phyloP scores from a whole-genome alignment of 2,797 vertebrate species.

The Premnoplex brunnescens region DNA sequence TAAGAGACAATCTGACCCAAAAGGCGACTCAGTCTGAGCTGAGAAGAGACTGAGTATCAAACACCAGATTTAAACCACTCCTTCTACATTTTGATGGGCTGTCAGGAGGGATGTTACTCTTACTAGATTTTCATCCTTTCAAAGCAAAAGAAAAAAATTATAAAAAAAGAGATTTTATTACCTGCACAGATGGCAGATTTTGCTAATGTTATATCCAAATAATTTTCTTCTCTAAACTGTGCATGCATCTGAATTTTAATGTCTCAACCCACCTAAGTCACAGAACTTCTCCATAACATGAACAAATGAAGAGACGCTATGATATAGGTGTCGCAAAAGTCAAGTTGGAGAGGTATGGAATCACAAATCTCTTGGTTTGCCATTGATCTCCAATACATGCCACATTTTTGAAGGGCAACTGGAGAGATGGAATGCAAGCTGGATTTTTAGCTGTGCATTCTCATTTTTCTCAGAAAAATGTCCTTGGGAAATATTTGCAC shows the following conservation, averaged over 20 bases:
- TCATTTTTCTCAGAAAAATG: background rate
- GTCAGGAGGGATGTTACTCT: background rate
- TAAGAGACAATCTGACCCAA: background rate
- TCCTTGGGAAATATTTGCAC: constrained; percentile 27
- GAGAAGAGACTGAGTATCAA: background rate
- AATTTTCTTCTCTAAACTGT: constrained; percentile 12
- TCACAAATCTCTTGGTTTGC: background rate
- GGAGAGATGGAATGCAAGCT: background rate
- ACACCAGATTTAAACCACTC: background rate
- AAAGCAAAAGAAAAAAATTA: background rate
- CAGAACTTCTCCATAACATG: background rate
- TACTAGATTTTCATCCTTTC: background rate
- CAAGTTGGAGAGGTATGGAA: background rate
- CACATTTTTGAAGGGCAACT: background rate
- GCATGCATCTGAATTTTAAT: background rate
- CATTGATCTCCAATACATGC: background rate
- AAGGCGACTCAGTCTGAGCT: background rate
- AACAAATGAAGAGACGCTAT: background rate
- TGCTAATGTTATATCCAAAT: background rate
- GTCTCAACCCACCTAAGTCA: background rate
- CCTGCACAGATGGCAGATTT: constrained; percentile 38
- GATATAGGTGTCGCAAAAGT: background rate
- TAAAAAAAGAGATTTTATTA: constrained; percentile 1
- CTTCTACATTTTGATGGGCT: background rate
- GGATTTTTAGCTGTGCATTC: background rate